Evolutionary conservation across 2,888 invertebrate species (phyloP), one percentile per base, ranked within the genome.

Genomic region (Latrodectus elegans): DNA sequence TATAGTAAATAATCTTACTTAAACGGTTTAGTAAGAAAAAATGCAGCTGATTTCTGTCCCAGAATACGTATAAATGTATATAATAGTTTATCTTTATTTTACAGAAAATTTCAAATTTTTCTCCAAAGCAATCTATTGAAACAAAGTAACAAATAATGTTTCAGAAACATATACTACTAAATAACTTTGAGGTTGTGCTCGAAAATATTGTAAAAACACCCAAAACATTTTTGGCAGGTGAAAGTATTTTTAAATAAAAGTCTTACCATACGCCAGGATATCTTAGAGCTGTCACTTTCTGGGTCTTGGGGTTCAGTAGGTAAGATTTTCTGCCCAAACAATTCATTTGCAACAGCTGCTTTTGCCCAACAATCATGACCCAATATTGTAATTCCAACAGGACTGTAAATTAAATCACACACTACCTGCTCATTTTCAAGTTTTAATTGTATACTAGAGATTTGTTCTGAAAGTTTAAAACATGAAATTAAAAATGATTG

Each of bases 341-440:
- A 92, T 88, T 94, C 94, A 92, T 97, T 96, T 17, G 96, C 94
- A 81, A 97, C 93, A 11, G 95, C 92, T 0, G 95, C 95, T 91
- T 95, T 95, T 0, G 95, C 95, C 89, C 94, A 94, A n/a, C 94
- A 94, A 82, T 94, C 94, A 90, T 95, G 95, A 52, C 96, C 96
- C 88, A 96, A 93, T 14, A 96, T 92, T n/a, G 96, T 94, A 76
- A 96, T 93, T 12, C 95, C 94, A 0, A 95, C 95, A n/a, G 94
- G 93, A 53, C 94, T 93, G 55, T 93, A 92, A 67, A 94, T 91
- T 38, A 91, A 90, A 10, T 91, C 90, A 12, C 91, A 88, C 14
- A 93, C 91, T 76, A 92, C 91, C 49, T 90, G 90, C 73, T 92
- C 92, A 84, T 92, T 92, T 73, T 92, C 92, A 77, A 90, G 90